Evolutionary conservation across 2,797 vertebrate genomes (phyloP).

Genomic region (Pseudomugil tenellus): DNA sequence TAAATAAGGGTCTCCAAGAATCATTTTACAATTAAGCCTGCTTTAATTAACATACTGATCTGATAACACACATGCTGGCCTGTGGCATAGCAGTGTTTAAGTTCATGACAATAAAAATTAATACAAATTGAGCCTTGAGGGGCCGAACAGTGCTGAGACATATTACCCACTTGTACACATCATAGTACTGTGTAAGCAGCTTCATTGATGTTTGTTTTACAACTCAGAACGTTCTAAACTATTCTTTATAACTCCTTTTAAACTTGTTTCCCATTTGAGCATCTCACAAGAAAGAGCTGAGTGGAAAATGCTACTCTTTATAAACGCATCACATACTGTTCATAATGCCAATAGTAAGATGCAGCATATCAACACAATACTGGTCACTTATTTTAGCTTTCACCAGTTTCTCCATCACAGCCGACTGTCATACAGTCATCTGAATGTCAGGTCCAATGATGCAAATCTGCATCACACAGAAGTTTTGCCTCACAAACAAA

Average conservation of each 20-base stretch:
- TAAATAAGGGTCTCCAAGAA: conserved; percentile 56
- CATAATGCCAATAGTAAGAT: conserved; percentile 44
- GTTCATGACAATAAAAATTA: conserved; percentile 47
- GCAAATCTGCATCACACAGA: conserved; percentile 21
- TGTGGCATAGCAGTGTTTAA: conserved; percentile 48
- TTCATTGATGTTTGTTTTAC: conserved; percentile 43
- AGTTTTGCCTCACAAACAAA: conserved; percentile 28
- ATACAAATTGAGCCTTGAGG: conserved; percentile 36
- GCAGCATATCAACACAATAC: conserved; percentile 44
- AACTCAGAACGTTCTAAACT: conserved; percentile 41
- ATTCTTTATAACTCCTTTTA: conserved; percentile 46
- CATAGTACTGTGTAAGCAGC: conserved; percentile 35
- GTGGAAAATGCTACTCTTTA: conserved; percentile 57
- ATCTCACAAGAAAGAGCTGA: conserved; percentile 36
- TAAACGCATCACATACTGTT: conserved; percentile 57
- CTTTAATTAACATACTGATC: conserved; percentile 67
- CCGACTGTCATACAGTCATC: conserved; percentile 22
- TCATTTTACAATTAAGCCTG: conserved; percentile 70
- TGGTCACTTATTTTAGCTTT: conserved; percentile 63
- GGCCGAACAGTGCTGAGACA: conserved; percentile 48
- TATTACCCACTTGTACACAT: conserved; percentile 51
- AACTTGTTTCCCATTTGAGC: conserved; percentile 39
- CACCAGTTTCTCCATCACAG: conserved; percentile 6
- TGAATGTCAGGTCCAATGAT: conserved; percentile 47
- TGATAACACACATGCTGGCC: conserved; percentile 46